phyloP scores from a whole-genome alignment of 30 jellyfish, hydroid and myxozoan genomes.

The Morbakka virulenta region DNA sequence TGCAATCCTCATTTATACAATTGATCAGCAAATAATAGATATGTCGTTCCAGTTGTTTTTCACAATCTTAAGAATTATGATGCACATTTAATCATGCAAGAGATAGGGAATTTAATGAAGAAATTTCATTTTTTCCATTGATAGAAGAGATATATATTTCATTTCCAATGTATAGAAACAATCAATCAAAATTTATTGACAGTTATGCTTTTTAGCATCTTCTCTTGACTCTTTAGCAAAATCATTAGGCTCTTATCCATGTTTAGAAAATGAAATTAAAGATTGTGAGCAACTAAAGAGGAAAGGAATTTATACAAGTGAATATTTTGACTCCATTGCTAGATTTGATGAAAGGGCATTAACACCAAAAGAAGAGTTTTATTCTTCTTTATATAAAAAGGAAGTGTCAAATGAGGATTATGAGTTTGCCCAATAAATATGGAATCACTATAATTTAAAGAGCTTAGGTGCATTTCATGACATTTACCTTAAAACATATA shows the following conservation, averaged over 20 bases:
- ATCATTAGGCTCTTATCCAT: background rate
- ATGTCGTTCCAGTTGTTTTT: slow-evolving; percentile 45
- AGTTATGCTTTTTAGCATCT: slow-evolving; percentile 21
- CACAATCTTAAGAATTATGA: slow-evolving; percentile 58
- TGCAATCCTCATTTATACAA: slow-evolving; percentile 33
- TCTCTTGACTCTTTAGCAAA: slow-evolving; percentile 19
- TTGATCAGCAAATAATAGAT: slow-evolving; percentile 19
- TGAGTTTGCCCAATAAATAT: slow-evolving; percentile 20
- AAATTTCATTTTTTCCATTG: slow-evolving; percentile 4
- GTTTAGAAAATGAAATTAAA: background rate
- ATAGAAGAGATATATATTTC: slow-evolving; percentile 28
- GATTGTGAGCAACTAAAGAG: slow-evolving; percentile 53
- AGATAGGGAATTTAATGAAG: too few species aligned
- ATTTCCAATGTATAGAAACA: slow-evolving; percentile 9
- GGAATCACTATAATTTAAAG: background rate
- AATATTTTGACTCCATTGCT: slow-evolving; percentile 20
- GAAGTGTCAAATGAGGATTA: slow-evolving; percentile 27
- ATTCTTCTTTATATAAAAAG: background rate
- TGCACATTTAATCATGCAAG: slow-evolving; percentile 45
- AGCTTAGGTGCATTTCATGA: slow-evolving; percentile 25
- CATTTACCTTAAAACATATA: slow-evolving; percentile 18
- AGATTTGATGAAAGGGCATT: slow-evolving; percentile 30
- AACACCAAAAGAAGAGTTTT: slow-evolving; percentile 28
- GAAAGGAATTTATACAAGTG: too few species aligned
- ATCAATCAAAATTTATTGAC: slow-evolving; percentile 31